Evolutionary conservation across 1,140 invertebrate genomes (phyloP).

Genomic region (Euglossa dilemma): DNA sequence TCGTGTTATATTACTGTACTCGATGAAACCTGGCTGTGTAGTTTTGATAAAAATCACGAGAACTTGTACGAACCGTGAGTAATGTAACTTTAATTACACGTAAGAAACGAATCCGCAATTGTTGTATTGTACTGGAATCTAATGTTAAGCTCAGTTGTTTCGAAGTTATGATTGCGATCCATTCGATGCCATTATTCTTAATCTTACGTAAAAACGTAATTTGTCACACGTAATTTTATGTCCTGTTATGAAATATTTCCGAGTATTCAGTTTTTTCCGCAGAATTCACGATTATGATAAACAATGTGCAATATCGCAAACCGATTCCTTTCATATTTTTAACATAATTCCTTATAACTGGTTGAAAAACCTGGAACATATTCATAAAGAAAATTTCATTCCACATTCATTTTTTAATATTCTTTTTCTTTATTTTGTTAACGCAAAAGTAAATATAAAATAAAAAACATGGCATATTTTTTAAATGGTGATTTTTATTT

Average conservation of each 20-base stretch:
- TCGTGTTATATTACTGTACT: not conserved
- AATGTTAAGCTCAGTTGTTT: no score
- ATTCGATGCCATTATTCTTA: not conserved
- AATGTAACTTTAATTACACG: conserved; percentile 30
- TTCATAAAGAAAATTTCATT: not conserved
- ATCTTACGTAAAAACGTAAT: not conserved
- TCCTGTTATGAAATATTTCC: not conserved
- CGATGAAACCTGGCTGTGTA: not conserved
- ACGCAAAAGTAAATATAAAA: no score
- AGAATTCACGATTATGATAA: not conserved
- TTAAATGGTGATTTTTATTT: no score
- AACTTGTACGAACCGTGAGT: not conserved
- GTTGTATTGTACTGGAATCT: not conserved
- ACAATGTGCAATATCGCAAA: not conserved
- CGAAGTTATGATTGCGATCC: not conserved
- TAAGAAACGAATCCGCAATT: not conserved
- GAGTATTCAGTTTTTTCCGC: not conserved
- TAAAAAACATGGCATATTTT: no score
- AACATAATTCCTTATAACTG: not conserved
- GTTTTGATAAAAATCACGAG: not conserved
- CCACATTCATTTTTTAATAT: not conserved
- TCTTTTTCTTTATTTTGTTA: no score
- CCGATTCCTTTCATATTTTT: not conserved
- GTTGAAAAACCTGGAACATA: not conserved
- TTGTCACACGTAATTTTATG: conserved; percentile 9